A percentile compares a stretch with the other conserved stretches of the same genome.
Evolutionary conservation across 2,113 vertebrate genomes (phyloP).

Genomic region (Malurus melanocephalus): DNA sequence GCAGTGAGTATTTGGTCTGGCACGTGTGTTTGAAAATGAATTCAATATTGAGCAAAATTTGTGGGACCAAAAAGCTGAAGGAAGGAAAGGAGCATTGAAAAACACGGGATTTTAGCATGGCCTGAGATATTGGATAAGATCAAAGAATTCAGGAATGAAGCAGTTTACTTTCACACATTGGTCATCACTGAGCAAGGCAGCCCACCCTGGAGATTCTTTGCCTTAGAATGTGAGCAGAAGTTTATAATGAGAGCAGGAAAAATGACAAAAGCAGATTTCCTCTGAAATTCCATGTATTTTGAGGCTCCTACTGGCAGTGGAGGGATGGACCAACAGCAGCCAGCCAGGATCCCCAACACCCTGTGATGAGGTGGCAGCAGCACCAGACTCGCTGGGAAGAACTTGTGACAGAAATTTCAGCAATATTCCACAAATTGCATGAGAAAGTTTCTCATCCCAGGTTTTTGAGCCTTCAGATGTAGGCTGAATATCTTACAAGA

Average conservation of each 20-base stretch:
- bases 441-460: background rate
- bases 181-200: background rate
- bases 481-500: background rate
- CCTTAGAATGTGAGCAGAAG: background rate
- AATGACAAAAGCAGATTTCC: background rate
- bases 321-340: background rate
- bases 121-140: background rate
- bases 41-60: conserved; percentile 4
- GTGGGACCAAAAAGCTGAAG: background rate
- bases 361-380: background rate
- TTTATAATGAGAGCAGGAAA: background rate
- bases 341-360: background rate
- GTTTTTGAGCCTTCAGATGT: background rate
- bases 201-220: background rate
- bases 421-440: background rate
- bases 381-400: background rate
- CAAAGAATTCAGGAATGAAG: background rate
- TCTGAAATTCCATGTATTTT: background rate
- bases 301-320: background rate
- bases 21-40: background rate
- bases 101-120: background rate
- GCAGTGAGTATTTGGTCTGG: background rate
- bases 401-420: background rate
- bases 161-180: background rate
- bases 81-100: background rate